Conservation (phyloP, 2,888 invertebrate genomes). For the Lydus trimaculatus region DNA sequence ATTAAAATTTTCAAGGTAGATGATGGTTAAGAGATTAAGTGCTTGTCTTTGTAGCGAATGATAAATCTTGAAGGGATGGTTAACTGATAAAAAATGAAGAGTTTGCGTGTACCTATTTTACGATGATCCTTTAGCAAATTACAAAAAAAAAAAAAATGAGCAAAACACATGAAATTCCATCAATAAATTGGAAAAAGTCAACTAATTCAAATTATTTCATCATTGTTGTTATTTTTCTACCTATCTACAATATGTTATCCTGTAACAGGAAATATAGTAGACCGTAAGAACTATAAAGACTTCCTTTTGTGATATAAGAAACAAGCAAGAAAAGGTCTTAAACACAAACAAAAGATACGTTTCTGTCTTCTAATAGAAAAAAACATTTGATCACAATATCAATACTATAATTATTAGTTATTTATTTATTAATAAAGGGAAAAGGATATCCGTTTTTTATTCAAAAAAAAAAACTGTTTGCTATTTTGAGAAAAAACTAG, state of each 20-base stretch:
- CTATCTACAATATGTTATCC: neutral
- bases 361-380: neutral
- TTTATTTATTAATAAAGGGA: neutral
- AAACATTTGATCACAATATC: neutral
- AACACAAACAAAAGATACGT: too few species aligned
- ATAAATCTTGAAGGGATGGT: neutral
- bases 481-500: neutral
- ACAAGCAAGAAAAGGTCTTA: neutral
- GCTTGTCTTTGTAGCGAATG: neutral
- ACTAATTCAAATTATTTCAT: neutral
- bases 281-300: neutral
- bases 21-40: neutral
- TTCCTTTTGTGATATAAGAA: neutral
- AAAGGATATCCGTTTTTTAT: neutral
- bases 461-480: too few species aligned
- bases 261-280: neutral
- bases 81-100: neutral
- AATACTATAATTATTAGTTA: neutral
- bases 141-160: neutral
- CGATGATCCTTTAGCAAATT: neutral
- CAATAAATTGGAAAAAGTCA: too few species aligned
- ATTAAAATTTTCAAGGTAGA: too few species aligned
- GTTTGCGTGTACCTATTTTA: neutral
- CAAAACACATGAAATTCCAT: neutral
- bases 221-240: neutral